phyloP scores from a whole-genome alignment of 1,140 invertebrate species.

The Heliconius hewitsoni region DNA sequence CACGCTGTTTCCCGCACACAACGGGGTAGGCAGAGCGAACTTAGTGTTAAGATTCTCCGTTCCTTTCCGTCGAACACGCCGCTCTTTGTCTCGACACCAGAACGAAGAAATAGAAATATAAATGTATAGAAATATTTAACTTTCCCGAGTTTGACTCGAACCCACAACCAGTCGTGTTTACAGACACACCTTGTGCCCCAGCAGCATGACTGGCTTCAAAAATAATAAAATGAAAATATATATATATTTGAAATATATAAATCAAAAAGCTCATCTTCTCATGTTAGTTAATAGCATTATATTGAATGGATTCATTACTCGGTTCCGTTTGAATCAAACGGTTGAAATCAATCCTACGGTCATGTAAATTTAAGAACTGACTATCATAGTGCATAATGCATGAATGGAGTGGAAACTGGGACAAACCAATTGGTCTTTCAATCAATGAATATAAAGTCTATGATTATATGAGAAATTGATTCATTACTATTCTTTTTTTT shows the following conservation, averaged over 20 bases:
- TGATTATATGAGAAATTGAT: not conserved
- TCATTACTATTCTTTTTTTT: not conserved
- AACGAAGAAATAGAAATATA: too few relatives aligned
- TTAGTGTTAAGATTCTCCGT: too few relatives aligned
- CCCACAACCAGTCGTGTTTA: too few relatives aligned
- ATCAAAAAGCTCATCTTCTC: not conserved
- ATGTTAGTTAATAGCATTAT: not conserved
- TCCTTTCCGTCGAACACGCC: too few relatives aligned
- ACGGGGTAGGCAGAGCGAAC: too few relatives aligned
- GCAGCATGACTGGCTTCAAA: too few relatives aligned
- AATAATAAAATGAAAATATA: too few relatives aligned
- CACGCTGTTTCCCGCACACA: too few relatives aligned
- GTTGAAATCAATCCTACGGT: not conserved
- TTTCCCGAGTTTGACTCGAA: too few relatives aligned
- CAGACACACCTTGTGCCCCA: too few relatives aligned
- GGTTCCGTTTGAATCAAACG: not conserved
- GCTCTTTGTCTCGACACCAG: too few relatives aligned
- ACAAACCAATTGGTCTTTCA: slow-evolving; percentile 5
- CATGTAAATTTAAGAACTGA: slow-evolving; percentile 12
- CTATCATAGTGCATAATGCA: slow-evolving; percentile 5
- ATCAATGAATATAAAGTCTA: slow-evolving; percentile 11
- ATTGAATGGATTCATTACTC: not conserved
- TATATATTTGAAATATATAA: not conserved
- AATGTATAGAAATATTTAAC: too few relatives aligned
- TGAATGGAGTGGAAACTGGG: slow-evolving; percentile 1